These are phyloP conservation scores for Xylocampa areola DNA, from an alignment of 2,888 invertebrate species.

Conservation along the genomic window DNA sequence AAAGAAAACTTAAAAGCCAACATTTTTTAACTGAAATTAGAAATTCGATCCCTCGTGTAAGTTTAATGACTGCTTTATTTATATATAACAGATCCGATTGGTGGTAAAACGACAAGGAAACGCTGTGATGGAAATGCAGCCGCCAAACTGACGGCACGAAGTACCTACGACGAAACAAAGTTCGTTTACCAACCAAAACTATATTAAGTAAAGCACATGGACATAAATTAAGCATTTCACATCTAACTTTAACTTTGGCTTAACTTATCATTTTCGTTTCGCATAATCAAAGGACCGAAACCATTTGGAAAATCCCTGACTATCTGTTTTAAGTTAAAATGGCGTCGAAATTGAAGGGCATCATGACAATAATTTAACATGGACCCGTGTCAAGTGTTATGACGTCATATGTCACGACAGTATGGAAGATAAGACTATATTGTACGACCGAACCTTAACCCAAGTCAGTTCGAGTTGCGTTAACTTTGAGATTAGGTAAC, in stretches of 20 bases:
- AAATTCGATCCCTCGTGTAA: too few relatives aligned
- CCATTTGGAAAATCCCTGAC: conserved; percentile 11
- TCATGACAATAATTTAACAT: conserved; percentile 13
- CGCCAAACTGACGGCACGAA: too few relatives aligned
- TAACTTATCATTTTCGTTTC: conserved; percentile 1
- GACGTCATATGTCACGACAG: conserved; percentile 8
- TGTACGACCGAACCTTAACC: too few relatives aligned
- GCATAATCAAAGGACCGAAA: neutral
- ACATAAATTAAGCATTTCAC: neutral
- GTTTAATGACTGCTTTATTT: too few relatives aligned
- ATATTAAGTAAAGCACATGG: too few relatives aligned
- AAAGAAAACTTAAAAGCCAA: too few relatives aligned
- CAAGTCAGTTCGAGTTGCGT: neutral
- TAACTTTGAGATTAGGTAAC: neutral
- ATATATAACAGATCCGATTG: too few relatives aligned
- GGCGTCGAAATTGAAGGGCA: conserved; percentile 10
- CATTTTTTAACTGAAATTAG: too few relatives aligned
- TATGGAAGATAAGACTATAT: conserved; percentile 10
- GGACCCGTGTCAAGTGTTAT: conserved; percentile 21
- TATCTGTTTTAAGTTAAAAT: conserved; percentile 12
- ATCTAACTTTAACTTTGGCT: neutral
- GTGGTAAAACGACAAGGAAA: too few relatives aligned
- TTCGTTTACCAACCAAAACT: too few relatives aligned
- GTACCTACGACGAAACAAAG: too few relatives aligned
- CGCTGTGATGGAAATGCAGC: too few relatives aligned